Percentiles rank a stretch among this genome's conserved stretches.
These are phyloP conservation scores for Tautogolabrus adspersus DNA, from an alignment of 2,113 vertebrate species.

Conservation along the genomic window DNA sequence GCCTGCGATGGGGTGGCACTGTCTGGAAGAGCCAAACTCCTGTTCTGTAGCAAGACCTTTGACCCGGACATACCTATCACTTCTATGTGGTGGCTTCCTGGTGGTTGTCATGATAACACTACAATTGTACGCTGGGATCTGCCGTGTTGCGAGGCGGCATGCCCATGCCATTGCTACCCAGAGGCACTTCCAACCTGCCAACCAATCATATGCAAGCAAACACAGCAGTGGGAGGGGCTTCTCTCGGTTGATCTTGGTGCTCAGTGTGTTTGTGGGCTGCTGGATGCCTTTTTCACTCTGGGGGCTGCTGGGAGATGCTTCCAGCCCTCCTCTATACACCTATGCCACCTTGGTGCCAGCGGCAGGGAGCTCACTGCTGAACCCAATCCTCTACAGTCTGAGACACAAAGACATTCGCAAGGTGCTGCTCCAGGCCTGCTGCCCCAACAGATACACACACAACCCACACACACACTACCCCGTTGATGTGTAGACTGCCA, in stretches of 20 bases:
- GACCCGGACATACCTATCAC: constrained; percentile 88
- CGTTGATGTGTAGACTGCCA: constrained; percentile 89
- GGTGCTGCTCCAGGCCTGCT: constrained; percentile 89
- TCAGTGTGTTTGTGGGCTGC: constrained; percentile 92
- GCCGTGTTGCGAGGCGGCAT: constrained; percentile 88
- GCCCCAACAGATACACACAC: constrained; percentile 79
- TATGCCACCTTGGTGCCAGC: constrained; percentile 91
- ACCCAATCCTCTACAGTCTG: constrained; percentile 95
- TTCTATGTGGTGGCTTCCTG: constrained; percentile 90
- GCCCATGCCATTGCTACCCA: constrained; percentile 96
- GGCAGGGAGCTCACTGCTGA: constrained; percentile 93
- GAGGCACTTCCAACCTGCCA: constrained; percentile 88
- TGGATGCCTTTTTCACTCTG: constrained; percentile 95
- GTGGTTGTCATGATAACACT: constrained; percentile 88
- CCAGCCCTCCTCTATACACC: constrained; percentile 88
- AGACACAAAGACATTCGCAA: constrained; percentile 94
- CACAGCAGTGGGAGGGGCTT: constrained; percentile 73
- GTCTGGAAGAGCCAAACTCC: constrained; percentile 80
- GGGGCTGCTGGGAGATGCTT: constrained; percentile 89
- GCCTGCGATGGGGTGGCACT: constrained; percentile 94
- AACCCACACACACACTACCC: constrained; percentile 87
- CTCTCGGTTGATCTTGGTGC: constrained; percentile 86
- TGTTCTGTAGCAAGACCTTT: constrained; percentile 90
- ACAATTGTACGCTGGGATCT: constrained; percentile 94
- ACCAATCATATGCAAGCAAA: constrained; percentile 86